These are phyloP conservation scores for Aselliscus stoliczkanus DNA, from an alignment of 2,797 vertebrate genomes.

Conservation along the genomic window DNA sequence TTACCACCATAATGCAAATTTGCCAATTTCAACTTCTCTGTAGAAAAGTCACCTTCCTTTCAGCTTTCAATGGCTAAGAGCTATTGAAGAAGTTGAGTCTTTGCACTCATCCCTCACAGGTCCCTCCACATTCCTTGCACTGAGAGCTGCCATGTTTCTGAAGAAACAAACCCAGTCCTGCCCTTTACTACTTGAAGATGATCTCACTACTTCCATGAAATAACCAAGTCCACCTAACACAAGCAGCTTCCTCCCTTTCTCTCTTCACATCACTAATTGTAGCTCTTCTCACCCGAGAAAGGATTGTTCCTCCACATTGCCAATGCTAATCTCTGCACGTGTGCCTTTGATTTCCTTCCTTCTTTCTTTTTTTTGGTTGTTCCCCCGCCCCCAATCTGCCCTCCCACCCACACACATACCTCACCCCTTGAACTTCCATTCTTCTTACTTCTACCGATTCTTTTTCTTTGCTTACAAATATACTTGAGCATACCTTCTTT, in stretches of 20 bases:
- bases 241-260: neutral
- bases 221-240: neutral
- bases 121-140: neutral
- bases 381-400: neutral
- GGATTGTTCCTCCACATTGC: neutral
- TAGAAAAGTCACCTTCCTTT: neutral
- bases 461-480: neutral
- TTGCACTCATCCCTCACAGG: rapidly evolving
- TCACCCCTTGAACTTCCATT: neutral
- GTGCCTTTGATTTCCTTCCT: neutral
- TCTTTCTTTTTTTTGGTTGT: neutral
- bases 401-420: rapidly evolving
- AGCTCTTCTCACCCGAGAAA: neutral
- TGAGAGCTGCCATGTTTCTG: neutral
- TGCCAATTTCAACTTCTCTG: neutral
- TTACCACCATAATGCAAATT: neutral
- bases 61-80: neutral
- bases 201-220: neutral
- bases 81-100: neutral
- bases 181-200: neutral
- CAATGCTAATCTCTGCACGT: neutral
- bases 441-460: neutral
- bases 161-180: neutral
- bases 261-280: neutral
- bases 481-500: neutral